Evolutionary conservation across 2,113 vertebrate species (phyloP).

Genomic region (Pomatorhinus ruficollis): DNA sequence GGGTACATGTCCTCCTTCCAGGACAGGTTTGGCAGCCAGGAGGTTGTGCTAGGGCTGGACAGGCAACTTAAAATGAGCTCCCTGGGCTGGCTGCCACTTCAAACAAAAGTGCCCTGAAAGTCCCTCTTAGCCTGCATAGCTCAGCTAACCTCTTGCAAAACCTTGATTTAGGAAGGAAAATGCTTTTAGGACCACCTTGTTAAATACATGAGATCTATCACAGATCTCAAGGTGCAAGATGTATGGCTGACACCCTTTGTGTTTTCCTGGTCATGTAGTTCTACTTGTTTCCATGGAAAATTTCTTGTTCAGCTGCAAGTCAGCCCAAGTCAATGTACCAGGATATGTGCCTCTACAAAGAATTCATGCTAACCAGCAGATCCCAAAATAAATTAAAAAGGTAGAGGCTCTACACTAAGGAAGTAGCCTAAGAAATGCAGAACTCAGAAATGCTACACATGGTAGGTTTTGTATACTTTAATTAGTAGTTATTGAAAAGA

Average conservation of each 20-base stretch:
- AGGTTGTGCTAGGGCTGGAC: not conserved
- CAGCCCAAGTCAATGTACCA: not conserved
- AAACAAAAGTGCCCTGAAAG: not conserved
- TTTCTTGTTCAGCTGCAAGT: not conserved
- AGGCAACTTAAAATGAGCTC: not conserved
- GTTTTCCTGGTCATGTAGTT: not conserved
- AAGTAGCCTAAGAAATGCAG: not conserved
- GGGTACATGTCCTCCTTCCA: not conserved
- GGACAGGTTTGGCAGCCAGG: not conserved
- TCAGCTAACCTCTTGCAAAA: not conserved
- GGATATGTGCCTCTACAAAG: not conserved
- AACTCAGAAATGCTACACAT: not conserved
- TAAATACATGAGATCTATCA: not conserved
- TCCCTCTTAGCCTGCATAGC: not conserved
- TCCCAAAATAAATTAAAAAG: not conserved
- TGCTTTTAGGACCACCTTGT: not conserved
- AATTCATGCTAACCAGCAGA: not conserved
- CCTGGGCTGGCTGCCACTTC: not conserved
- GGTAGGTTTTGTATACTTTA: not conserved
- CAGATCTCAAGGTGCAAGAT: not conserved
- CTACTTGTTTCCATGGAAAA: not conserved
- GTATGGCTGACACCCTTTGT: not conserved
- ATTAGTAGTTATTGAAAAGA: not conserved
- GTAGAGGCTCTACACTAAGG: not conserved
- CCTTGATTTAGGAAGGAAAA: not conserved